A percentile compares a stretch with the other conserved stretches of the same genome.
Evolutionary conservation across 2,113 vertebrate species (phyloP).

Genomic region (Dipodomys ordii): DNA sequence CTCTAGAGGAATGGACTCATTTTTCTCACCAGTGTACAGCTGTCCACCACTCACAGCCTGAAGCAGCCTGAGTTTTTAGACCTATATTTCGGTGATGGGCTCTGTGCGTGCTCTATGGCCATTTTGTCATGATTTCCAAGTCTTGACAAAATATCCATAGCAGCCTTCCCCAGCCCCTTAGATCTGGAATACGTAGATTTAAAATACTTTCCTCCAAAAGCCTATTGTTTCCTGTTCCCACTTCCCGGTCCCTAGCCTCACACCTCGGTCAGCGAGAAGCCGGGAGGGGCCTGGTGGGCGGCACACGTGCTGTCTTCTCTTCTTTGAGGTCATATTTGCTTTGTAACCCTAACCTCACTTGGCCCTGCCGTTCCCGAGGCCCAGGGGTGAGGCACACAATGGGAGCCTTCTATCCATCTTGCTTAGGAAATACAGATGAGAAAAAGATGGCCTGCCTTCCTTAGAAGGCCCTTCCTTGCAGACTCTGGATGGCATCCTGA

Average conservation of each 20-base stretch:
- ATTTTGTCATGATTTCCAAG: neutral
- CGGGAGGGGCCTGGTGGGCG: neutral
- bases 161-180: neutral
- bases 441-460: neutral
- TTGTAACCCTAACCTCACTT: neutral
- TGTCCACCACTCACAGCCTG: fast-evolving
- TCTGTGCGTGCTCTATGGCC: neutral
- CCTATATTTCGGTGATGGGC: neutral
- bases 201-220: neutral
- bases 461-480: neutral
- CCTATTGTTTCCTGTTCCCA: neutral
- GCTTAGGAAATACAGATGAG: neutral
- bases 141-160: neutral
- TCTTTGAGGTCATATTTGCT: neutral
- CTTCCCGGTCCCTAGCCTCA: neutral
- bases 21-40: neutral
- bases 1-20: fast-evolving
- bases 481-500: neutral
- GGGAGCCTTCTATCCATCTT: neutral
- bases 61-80: neutral
- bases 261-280: neutral
- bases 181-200: neutral
- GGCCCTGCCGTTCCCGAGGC: neutral
- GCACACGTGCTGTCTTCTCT: neutral
- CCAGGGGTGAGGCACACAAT: neutral